Conservation (phyloP, 2,113 vertebrate species). For the Arenaria interpres region DNA sequence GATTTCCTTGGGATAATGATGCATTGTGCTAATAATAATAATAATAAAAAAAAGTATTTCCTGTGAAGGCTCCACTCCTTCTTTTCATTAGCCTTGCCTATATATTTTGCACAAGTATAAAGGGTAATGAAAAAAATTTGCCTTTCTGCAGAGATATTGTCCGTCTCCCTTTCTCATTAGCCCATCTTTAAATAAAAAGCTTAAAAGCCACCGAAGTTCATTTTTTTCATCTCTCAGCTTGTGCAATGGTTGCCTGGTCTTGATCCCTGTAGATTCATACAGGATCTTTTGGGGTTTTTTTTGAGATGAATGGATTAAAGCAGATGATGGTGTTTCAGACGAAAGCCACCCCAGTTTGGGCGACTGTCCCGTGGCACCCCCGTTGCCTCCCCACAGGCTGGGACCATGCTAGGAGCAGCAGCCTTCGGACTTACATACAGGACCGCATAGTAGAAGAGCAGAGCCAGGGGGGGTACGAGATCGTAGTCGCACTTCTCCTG, state of each 20-base stretch:
- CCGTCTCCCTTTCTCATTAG: not conserved
- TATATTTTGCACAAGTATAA: not conserved
- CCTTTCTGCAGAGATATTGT: not conserved
- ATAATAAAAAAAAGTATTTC: constrained; percentile 16
- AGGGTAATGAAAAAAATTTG: not conserved
- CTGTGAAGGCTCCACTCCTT: not conserved
- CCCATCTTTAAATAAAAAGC: not conserved
- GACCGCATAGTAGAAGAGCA: constrained; percentile 91
- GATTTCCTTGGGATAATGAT: constrained; percentile 48
- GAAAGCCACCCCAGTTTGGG: accelerated
- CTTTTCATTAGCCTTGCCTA: not conserved
- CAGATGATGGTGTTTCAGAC: not conserved
- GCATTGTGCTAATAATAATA: constrained; percentile 45
- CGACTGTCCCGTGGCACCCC: not conserved
- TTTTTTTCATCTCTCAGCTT: not conserved
- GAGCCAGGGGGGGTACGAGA: constrained; percentile 86
- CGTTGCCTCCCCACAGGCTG: accelerated
- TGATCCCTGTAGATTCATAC: not conserved
- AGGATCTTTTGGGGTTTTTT: not conserved
- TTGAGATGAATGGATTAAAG: not conserved
- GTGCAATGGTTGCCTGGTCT: not conserved
- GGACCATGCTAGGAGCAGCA: not conserved
- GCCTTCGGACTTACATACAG: constrained; percentile 80
- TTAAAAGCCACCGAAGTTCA: not conserved
- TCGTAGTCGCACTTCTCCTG: constrained; percentile 91